phyloP scores from a whole-genome alignment of 2,888 invertebrate genomes.

The Chrysopilus asiliformis region DNA sequence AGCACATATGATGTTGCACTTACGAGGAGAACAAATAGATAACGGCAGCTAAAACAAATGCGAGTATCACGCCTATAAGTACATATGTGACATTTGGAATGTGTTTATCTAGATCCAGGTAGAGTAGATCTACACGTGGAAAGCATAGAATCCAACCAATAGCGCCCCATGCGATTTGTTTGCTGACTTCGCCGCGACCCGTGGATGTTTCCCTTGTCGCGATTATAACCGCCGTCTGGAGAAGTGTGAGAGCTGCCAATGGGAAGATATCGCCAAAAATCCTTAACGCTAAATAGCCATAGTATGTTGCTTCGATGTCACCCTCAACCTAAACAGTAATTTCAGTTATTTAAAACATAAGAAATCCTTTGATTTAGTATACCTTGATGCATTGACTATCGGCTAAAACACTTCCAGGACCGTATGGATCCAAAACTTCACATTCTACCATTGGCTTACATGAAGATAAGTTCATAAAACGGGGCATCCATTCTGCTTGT shows the following conservation, averaged over 20 bases:
- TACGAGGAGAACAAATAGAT: conserved; percentile 41
- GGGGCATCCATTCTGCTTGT: conserved; percentile 32
- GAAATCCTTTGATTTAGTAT: conserved; percentile 11
- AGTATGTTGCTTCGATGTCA: conserved; percentile 52
- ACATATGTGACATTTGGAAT: conserved; percentile 16
- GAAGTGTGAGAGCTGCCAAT: conserved; percentile 53
- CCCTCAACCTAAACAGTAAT: conserved; percentile 39
- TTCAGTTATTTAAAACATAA: too few relatives aligned
- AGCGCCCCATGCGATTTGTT: conserved; percentile 62
- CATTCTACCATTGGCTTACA: conserved; percentile 59
- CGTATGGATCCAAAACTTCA: conserved; percentile 56
- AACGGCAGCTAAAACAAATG: conserved; percentile 47
- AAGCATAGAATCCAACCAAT: conserved; percentile 54
- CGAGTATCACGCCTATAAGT: conserved; percentile 1
- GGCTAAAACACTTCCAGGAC: conserved; percentile 49
- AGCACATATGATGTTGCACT: conserved; percentile 21
- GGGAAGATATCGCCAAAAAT: conserved; percentile 64
- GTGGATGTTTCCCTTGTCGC: conserved; percentile 69
- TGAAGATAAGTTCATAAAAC: conserved; percentile 21
- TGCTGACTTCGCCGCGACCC: conserved; percentile 65
- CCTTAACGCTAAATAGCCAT: conserved; percentile 54
- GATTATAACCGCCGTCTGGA: conserved; percentile 66
- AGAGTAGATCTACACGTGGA: conserved; percentile 41
- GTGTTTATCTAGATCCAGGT: conserved; percentile 29
- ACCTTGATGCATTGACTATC: conserved; percentile 50